These are phyloP conservation scores for Dorcus parallelipipedus DNA, from an alignment of 2,888 invertebrate species.

Conservation along the genomic window DNA sequence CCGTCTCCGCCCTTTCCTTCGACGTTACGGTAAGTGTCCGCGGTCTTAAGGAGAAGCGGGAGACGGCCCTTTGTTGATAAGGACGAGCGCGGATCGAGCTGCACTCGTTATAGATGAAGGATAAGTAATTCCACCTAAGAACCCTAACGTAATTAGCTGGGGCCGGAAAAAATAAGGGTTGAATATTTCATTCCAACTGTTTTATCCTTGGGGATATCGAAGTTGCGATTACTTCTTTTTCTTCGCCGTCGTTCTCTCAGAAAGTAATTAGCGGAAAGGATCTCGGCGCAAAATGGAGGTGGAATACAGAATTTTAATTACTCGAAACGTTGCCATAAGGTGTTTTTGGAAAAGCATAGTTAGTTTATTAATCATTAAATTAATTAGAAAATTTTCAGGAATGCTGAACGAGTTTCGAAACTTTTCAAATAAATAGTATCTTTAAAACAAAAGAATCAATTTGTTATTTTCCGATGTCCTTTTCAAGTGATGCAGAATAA, in stretches of 20 bases:
- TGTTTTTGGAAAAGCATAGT: too few relatives aligned
- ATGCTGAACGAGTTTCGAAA: too few relatives aligned
- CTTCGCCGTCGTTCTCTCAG: not conserved
- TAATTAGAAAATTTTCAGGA: too few relatives aligned
- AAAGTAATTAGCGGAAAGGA: too few relatives aligned
- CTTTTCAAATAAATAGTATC: too few relatives aligned
- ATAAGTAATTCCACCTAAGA: slow-evolving; percentile 68
- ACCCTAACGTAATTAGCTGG: slow-evolving; percentile 69
- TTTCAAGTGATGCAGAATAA: slow-evolving; percentile 16
- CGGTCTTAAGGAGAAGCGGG: slow-evolving; percentile 27
- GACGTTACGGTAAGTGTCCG: slow-evolving; percentile 29
- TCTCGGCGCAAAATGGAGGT: too few relatives aligned
- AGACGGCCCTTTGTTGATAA: not conserved
- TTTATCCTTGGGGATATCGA: slow-evolving; percentile 17
- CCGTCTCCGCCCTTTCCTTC: slow-evolving; percentile 38
- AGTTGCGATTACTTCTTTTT: slow-evolving; percentile 7
- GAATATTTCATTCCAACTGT: slow-evolving; percentile 38
- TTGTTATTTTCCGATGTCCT: not conserved
- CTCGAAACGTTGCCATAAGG: too few relatives aligned
- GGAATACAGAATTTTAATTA: too few relatives aligned
- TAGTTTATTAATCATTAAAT: too few relatives aligned
- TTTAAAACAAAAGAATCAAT: too few relatives aligned
- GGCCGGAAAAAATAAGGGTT: slow-evolving; percentile 57
- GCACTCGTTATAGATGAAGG: slow-evolving; percentile 46
- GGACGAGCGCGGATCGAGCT: slow-evolving; percentile 19